Evolutionary conservation across 1,140 invertebrate species (phyloP), one percentile per base, ranked within the genome.

Genomic region (Pseudomyrmex pallidus): DNA sequence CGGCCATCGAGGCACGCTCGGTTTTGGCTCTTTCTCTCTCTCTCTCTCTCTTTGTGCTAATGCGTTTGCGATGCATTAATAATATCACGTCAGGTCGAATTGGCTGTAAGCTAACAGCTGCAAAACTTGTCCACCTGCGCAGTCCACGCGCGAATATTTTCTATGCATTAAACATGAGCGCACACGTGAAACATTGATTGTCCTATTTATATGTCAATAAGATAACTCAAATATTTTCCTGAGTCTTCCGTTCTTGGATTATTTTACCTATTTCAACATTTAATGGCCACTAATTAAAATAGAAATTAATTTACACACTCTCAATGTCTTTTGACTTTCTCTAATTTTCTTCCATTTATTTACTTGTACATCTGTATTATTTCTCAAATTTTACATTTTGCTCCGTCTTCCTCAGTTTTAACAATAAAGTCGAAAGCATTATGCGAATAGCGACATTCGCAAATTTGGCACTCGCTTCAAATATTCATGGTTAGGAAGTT

Each of bases 51-150:
- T 54, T 50, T 44, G n/a, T 15, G 64, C n/a, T 86, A 83, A 83
- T 85, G 57, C 63, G 66, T 86, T 86, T 76, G 46, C 56, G 2
- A 50, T 35, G 54, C 74, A 64, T 56, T 66, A 61, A 22, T 54
- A 83, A 70, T 74, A 48, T 35, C 15, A 44, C 25, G 63, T 44
- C 57, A 72, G 44, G 12, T 74, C 25, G 10, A 46, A 61, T n/a
- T 17, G 46, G 67, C 15, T 54, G 20, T 25, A 17, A 54, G 12
- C 52, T 70, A 72, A 70, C 44, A 56, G 54, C 10, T 7, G 15
- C 20, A 22, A 59, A 80, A 80, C 20, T 80, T 70, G 44, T 12
- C n/a, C 20, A 70, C 52, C 52, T 68, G 64, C 70, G 10, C 50
- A 35, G 35, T 35, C 35, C 5, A 50, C n/a, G 12, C n/a, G 1